Conservation (phyloP, 1,140 invertebrate genomes). For the Drosophila rufa region DNA sequence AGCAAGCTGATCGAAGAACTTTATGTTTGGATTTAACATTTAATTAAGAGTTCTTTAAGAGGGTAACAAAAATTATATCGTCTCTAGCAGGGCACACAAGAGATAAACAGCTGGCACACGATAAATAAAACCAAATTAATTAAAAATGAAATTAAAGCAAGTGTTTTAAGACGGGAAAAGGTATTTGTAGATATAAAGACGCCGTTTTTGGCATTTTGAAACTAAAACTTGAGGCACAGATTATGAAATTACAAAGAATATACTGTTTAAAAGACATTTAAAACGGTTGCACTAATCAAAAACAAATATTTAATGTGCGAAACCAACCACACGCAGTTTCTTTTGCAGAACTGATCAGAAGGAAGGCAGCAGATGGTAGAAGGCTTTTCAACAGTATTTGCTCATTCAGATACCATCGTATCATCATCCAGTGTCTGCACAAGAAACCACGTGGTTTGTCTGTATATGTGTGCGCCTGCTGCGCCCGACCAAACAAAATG, state of each 20-base stretch:
- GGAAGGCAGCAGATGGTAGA: conserved; percentile 85
- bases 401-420: conserved; percentile 84
- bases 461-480: not conserved
- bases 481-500: conserved; percentile 58
- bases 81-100: conserved; percentile 4
- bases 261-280: not conserved
- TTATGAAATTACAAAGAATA: not conserved
- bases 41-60: conserved; percentile 38
- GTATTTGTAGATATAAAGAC: not conserved
- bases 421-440: conserved; percentile 71
- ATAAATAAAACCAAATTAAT: too few relatives aligned
- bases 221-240: not conserved
- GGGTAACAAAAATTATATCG: not conserved
- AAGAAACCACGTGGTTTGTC: conserved; percentile 46
- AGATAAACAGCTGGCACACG: not conserved
- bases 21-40: conserved; percentile 66
- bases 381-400: conserved; percentile 69
- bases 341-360: conserved; percentile 73
- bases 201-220: not conserved
- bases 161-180: not conserved
- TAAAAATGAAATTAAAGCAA: not conserved
- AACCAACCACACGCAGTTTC: not conserved
- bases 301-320: not conserved
- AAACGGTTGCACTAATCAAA: too few relatives aligned
- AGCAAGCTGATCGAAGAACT: conserved; percentile 89